phyloP scores from a whole-genome alignment of 2,113 vertebrate genomes.

The human region GRCh38 chr15:43248501-43249000 shows the following conservation, averaged over 20 bases:
- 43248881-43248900: background rate
- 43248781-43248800: background rate
- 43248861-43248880: background rate
- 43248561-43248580: background rate
- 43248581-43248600: slow-evolving; percentile 27
- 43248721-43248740: background rate
- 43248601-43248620: slow-evolving; percentile 4
- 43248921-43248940: background rate
- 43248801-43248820: background rate
- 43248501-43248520: background rate
- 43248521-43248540: background rate
- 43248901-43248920: background rate
- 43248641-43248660: background rate
- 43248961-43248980: background rate
- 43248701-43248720: background rate
- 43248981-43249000: background rate
- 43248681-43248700: background rate
- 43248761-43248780: background rate
- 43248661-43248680: slow-evolving; percentile 11
- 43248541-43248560: background rate
- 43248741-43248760: background rate
- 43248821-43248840: background rate
- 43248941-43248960: background rate
- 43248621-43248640: slow-evolving; percentile 14
- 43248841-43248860: background rate